Conservation (phyloP, 2,888 invertebrate species). For the Nudaria mundana region DNA sequence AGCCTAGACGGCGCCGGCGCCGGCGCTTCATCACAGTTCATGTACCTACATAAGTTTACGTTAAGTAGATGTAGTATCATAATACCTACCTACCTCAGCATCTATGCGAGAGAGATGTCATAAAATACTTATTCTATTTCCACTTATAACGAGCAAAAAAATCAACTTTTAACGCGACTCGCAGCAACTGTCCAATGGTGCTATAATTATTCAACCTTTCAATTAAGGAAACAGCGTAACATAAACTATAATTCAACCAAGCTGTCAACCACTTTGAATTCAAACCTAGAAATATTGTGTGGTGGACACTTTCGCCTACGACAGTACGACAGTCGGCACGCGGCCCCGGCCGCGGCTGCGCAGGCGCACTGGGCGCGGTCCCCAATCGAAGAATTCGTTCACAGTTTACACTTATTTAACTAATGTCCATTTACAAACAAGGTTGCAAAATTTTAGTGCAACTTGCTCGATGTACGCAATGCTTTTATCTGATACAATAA, state of each 20-base stretch:
- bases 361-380: slow-evolving; percentile 35
- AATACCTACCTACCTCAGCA: background rate
- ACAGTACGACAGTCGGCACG: no score
- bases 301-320: slow-evolving; percentile 27
- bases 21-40: no score
- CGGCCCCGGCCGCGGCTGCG: no score
- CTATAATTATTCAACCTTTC: slow-evolving; percentile 4
- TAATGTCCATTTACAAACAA: slow-evolving; percentile 24
- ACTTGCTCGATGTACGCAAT: slow-evolving; percentile 16
- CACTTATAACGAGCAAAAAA: no score
- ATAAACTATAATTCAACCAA: slow-evolving; percentile 20
- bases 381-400: slow-evolving; percentile 30
- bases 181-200: background rate
- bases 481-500: slow-evolving; percentile 25
- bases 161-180: no score
- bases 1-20: no score
- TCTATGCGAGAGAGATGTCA: no score
- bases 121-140: no score
- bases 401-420: slow-evolving; percentile 34
- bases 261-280: slow-evolving; percentile 21
- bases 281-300: slow-evolving; percentile 20
- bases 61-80: background rate
- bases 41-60: no score
- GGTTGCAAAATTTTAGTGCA: slow-evolving; percentile 15
- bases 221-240: no score